phyloP scores from a whole-genome alignment of 2,797 vertebrate genomes.

The Pagetopsis macropterus region DNA sequence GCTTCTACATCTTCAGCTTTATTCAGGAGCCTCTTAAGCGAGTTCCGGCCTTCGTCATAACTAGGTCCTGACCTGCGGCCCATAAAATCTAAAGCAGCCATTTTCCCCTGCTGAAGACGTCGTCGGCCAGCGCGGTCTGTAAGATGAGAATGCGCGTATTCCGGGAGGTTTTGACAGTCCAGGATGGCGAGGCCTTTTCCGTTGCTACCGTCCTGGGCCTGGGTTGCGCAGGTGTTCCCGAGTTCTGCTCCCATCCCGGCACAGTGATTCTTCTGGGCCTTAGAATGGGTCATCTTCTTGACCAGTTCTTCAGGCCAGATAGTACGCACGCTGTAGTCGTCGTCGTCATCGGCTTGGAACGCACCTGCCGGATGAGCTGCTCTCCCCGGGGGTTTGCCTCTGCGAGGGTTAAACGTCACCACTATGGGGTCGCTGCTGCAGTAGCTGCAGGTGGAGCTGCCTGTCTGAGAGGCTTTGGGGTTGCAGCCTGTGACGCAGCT shows the following conservation, averaged over 20 bases:
- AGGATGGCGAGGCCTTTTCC: constrained; percentile 76
- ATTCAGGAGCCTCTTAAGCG: constrained; percentile 83
- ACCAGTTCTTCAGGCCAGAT: constrained; percentile 90
- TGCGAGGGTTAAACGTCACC: constrained; percentile 87
- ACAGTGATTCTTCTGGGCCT: constrained; percentile 81
- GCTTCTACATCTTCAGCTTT: constrained; percentile 73
- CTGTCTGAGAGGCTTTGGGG: constrained; percentile 85
- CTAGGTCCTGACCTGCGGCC: constrained; percentile 72
- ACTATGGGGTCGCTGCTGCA: constrained; percentile 91
- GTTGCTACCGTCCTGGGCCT: constrained; percentile 73
- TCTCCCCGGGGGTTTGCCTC: constrained; percentile 80
- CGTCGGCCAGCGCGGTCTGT: constrained; percentile 81
- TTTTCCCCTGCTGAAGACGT: constrained; percentile 86
- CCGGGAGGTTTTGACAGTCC: constrained; percentile 84
- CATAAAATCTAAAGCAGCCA: constrained; percentile 86
- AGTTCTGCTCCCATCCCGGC: constrained; percentile 74
- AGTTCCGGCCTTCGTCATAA: constrained; percentile 77
- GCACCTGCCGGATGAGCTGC: constrained; percentile 66
- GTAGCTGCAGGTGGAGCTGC: constrained; percentile 89
- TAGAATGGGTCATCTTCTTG: constrained; percentile 86
- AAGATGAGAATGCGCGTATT: constrained; percentile 78
- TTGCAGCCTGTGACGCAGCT: constrained; percentile 87
- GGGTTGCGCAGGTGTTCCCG: constrained; percentile 64
- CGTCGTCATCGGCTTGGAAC: constrained; percentile 83
- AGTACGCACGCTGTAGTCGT: constrained; percentile 88